Percentiles rank a stretch among this genome's conserved stretches.
phyloP scores from a whole-genome alignment of 2,797 vertebrate species.

The Mormyrops attenuatus region DNA sequence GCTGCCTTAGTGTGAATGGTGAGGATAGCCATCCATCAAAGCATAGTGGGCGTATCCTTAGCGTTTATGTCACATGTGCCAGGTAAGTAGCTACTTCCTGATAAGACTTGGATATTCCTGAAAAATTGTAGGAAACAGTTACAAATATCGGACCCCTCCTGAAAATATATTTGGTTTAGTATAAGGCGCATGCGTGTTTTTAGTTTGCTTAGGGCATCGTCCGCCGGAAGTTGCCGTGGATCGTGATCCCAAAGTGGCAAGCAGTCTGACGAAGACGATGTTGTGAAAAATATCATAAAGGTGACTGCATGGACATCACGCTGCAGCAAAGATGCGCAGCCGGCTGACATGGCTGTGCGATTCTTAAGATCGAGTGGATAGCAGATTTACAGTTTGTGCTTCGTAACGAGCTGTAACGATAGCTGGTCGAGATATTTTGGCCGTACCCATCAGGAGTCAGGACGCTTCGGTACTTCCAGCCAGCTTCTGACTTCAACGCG shows the following conservation, averaged over 20 bases:
- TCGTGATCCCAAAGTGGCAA: background rate
- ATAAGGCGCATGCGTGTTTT: background rate
- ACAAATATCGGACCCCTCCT: background rate
- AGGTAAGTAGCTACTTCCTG: slow-evolving; percentile 13
- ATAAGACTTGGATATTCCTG: background rate
- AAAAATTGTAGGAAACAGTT: background rate
- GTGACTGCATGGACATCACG: background rate
- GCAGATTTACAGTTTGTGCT: background rate
- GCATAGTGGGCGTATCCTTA: background rate
- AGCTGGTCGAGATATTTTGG: background rate
- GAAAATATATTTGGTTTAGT: background rate
- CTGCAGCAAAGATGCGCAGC: background rate
- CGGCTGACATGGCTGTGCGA: background rate
- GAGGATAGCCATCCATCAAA: background rate
- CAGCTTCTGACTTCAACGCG: background rate
- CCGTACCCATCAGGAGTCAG: background rate
- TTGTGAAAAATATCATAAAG: background rate
- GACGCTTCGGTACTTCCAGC: background rate
- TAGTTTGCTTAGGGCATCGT: background rate
- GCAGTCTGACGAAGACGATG: background rate
- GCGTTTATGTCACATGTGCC: background rate
- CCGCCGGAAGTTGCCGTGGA: background rate
- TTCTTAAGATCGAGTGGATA: background rate
- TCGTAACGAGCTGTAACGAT: background rate
- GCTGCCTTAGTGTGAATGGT: background rate